These are phyloP conservation scores for Pachyuromys duprasi DNA, from an alignment of 2,797 vertebrate genomes.

Conservation along the genomic window DNA sequence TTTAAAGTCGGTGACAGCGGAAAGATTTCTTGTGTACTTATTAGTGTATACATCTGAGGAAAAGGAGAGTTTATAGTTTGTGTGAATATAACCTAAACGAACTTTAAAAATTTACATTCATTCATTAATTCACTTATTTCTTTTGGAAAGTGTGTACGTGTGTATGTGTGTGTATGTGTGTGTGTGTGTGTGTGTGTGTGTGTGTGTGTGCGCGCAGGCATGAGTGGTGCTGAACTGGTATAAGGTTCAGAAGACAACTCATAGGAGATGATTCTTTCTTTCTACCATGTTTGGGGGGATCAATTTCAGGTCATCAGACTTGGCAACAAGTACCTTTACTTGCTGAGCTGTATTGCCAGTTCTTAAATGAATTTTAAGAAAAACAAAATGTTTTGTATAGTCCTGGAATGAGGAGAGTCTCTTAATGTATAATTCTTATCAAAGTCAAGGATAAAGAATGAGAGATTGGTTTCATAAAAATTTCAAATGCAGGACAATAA, in stretches of 20 bases:
- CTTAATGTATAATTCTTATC: conserved; percentile 19
- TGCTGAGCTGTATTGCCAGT: not conserved
- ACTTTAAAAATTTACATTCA: not conserved
- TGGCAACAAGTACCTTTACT: not conserved
- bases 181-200: not conserved
- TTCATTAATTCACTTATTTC: not conserved
- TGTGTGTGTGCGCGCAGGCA: fast-evolving
- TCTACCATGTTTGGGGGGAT: not conserved
- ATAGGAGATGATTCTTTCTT: not conserved
- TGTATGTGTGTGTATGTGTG: not conserved
- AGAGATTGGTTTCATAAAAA: not conserved
- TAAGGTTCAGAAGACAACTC: not conserved
- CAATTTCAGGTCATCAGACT: not conserved
- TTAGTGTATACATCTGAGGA: not conserved
- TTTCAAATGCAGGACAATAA: conserved; percentile 30
- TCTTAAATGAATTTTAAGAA: not conserved
- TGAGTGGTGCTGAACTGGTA: not conserved
- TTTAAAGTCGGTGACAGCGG: not conserved
- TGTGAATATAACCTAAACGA: conserved; percentile 2
- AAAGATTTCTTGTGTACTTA: not conserved
- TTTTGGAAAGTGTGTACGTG: not conserved
- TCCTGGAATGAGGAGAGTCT: not conserved
- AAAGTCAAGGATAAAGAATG: conserved; percentile 21
- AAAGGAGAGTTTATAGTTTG: conserved; percentile 9
- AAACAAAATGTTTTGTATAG: not conserved